Evolutionary conservation across 2,113 vertebrate genomes (phyloP).

Genomic region (Seriola aureovittata): DNA sequence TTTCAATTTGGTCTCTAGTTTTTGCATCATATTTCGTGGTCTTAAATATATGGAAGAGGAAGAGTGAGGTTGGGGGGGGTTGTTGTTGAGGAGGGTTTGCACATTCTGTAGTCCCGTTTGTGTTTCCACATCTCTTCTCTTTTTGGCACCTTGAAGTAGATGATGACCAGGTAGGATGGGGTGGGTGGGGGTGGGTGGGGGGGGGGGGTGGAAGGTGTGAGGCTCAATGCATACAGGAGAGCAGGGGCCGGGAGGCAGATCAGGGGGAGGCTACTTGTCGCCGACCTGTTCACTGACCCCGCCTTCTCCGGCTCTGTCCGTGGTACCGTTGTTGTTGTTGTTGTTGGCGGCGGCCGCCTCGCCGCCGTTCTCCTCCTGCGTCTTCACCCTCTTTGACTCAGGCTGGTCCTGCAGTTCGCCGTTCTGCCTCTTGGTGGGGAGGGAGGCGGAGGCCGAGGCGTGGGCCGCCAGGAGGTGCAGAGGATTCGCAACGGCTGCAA

Average conservation of each 20-base stretch:
- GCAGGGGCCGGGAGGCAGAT: conserved; percentile 54
- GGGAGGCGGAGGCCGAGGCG: conserved; percentile 93
- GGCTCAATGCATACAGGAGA: conserved; percentile 62
- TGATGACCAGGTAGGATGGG: conserved; percentile 56
- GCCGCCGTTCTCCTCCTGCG: conserved; percentile 79
- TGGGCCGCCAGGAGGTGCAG: conserved; percentile 95
- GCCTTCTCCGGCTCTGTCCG: conserved; percentile 81
- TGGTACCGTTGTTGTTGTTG: conserved; percentile 70
- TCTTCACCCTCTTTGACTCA: conserved; percentile 91
- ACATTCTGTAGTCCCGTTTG: conserved; percentile 82
- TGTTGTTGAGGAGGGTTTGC: conserved; percentile 55
- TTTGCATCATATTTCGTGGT: conserved; percentile 69
- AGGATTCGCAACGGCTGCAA: conserved; percentile 90
- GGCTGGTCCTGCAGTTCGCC: conserved; percentile 89
- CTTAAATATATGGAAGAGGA: conserved; percentile 54
- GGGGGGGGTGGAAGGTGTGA: conserved; percentile 52
- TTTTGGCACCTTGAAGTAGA: conserved; percentile 93
- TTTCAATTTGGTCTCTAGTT: conserved; percentile 64
- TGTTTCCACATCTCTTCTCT: conserved; percentile 84
- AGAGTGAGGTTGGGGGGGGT: not conserved
- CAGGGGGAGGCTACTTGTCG: conserved; percentile 85
- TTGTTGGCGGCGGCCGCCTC: conserved; percentile 82
- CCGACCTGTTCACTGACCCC: conserved; percentile 85
- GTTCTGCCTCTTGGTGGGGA: conserved; percentile 96
- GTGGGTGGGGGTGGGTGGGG: no score